These are phyloP conservation scores for Limnephilus rhombicus DNA, from an alignment of 2,888 invertebrate genomes.

Conservation along the genomic window DNA sequence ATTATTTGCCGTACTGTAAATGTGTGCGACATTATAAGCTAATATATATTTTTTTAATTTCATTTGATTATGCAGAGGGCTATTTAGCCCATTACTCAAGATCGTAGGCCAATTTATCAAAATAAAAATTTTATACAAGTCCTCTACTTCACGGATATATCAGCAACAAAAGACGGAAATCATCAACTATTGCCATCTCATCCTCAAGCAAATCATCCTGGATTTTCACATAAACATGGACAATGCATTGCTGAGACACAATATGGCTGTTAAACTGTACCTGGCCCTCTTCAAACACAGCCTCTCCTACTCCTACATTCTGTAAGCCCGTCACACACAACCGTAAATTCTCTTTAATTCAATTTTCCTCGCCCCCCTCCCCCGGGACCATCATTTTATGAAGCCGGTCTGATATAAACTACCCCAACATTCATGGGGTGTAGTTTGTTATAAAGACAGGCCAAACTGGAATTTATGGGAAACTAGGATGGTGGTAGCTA, in stretches of 20 bases:
- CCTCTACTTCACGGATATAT: no score
- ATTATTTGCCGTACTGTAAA: no score
- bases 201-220: background rate
- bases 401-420: conserved; percentile 41
- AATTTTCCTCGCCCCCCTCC: conserved; percentile 25
- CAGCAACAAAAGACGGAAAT: background rate
- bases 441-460: conserved; percentile 19
- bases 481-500: background rate
- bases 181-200: background rate
- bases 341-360: conserved; percentile 46
- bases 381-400: conserved; percentile 50
- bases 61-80: no score
- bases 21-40: no score
- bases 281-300: background rate
- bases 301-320: background rate
- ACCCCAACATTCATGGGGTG: conserved; percentile 6
- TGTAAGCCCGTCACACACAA: conserved; percentile 35
- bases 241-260: background rate
- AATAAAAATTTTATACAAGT: no score
- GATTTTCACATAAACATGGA: background rate
- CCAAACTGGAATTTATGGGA: background rate
- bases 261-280: background rate
- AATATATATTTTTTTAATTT: no score
- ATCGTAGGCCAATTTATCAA: no score
- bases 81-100: no score